Base-by-base conservation (phyloP, 2,113 vertebrate genomes). In the Festucalex cinctus region DNA sequence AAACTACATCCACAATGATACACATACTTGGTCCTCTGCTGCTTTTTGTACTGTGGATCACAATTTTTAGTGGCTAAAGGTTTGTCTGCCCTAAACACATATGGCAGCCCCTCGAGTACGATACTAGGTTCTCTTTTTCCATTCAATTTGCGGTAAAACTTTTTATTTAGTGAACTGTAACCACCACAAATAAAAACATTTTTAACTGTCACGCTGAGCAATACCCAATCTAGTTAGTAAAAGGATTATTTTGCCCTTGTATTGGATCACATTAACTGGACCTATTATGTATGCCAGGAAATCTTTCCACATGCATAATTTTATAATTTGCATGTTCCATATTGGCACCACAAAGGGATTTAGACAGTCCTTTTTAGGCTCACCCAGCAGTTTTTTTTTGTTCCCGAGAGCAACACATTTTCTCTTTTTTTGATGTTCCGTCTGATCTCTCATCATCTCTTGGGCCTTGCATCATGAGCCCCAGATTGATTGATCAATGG, bases 401-500 rank as follows among this genome's bases (percentile, higher is more conserved):
- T 70, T 43, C 77, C 56, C 77, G 10, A 14, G 79, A 74, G 81
- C 61, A 44, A 44, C 68, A 70, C 70, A 77, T 75, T 70, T n/a
- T 86, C 70, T 79, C 65, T 62, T 68, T 63, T 68, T 63, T 76
- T 70, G 77, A n/a, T 75, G 79, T 69, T 79, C 68, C 68, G 69
- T 69, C 70, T 83, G 79, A 86, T 85, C 83, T 70, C 76, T 70
- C 77, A 76, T 85, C 81, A 85, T 85, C 83, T 84, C 77, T 35
- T 20, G 64, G 82, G 76, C 51, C 74, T 86, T 70, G 70, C 65
- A 75, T 73, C 71, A 81, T 67, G 76, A 82, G 79, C 74, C 78
- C 43, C 61, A 81, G 85, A 84, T 88, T 82, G 78, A 85, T 86
- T 64, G 63, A 86, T 89, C 86, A 77, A 83, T 82, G 79, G 70